Evolutionary conservation across 92 coral and sea anemone genomes (phyloP), one percentile per base, ranked within the genome.

Genomic region (Blastomussa wellsi): DNA sequence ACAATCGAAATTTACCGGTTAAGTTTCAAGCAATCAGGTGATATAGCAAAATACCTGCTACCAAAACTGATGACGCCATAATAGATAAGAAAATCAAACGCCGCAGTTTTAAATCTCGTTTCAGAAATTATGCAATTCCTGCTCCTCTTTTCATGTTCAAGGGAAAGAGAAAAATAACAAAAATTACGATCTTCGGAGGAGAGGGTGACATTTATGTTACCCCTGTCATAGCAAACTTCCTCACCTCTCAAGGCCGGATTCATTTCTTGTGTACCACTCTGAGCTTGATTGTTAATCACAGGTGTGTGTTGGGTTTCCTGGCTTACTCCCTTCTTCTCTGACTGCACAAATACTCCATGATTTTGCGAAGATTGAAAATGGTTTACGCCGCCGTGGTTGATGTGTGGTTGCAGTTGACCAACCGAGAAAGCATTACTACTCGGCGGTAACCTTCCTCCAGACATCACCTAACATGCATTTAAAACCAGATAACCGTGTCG

Each of bases 401-500:
- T 84, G 83, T 85, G 90, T 73, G 98, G 53, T 87, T 92, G 89
- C 90, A 82, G 94, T 83, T 89, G 90, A 87, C 90, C 92, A 77
- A 91, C 95, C 86, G 95, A 93, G 87, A 90, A 86, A 60, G 94
- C 80, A 71, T 84, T 84, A 73, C 80, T 87, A 80, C 89, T 88
- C 84, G 92, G 89, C 69, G 93, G 92, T 83, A 85, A 84, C 74
- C 90, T 81, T 59, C 82, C 92, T 78, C 92, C 94, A 85, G 98
- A 94, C 98, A 94, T 94, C 90, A 75, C 93, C 88, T 78, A 85
- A 79, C 74, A 67, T 39, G 64, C 87, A 91, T 92, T 86, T 89
- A 90, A 84, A 64, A 24, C 52, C 53, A 7, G 42, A 32, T 37
- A 32, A 47, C 57, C 47, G 76, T 33, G 24, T 70, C 83, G 55